Evolutionary conservation across 2,888 invertebrate genomes (phyloP).

Genomic region (Dexiosoma caninum): DNA sequence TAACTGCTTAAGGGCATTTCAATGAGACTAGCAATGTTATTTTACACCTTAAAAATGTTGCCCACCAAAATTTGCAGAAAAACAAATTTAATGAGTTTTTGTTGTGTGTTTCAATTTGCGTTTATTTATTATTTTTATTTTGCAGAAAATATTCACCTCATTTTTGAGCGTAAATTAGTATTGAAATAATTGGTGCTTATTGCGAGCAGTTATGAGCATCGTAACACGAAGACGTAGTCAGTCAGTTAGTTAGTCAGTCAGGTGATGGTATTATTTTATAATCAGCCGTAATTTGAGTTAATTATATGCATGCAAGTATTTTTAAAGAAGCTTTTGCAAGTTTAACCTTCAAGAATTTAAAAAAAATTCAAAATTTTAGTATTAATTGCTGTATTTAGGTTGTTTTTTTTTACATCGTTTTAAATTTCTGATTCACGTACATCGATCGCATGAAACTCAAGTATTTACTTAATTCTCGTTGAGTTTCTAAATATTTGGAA

Average conservation of each 20-base stretch:
- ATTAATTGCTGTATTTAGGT: no score
- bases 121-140: neutral
- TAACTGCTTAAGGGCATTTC: constrained; percentile 39
- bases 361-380: no score
- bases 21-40: constrained; percentile 46
- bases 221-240: neutral
- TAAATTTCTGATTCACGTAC: no score
- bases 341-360: no score
- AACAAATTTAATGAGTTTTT: constrained; percentile 37
- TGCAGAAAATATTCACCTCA: constrained; percentile 7
- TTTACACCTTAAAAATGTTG: constrained; percentile 53
- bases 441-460: no score
- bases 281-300: neutral
- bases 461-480: no score
- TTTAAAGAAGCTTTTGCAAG: no score
- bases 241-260: neutral
- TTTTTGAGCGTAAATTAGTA: constrained; percentile 20
- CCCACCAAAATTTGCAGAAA: constrained; percentile 38
- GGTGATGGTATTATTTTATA: constrained; percentile 11
- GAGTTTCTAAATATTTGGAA: no score
- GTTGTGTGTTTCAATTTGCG: constrained; percentile 1
- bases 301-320: neutral
- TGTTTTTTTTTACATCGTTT: no score
- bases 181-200: constrained; percentile 27
- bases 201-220: neutral